These are phyloP conservation scores for Nannobrachium achirus DNA, from an alignment of 2,113 vertebrate species.

Conservation along the genomic window DNA sequence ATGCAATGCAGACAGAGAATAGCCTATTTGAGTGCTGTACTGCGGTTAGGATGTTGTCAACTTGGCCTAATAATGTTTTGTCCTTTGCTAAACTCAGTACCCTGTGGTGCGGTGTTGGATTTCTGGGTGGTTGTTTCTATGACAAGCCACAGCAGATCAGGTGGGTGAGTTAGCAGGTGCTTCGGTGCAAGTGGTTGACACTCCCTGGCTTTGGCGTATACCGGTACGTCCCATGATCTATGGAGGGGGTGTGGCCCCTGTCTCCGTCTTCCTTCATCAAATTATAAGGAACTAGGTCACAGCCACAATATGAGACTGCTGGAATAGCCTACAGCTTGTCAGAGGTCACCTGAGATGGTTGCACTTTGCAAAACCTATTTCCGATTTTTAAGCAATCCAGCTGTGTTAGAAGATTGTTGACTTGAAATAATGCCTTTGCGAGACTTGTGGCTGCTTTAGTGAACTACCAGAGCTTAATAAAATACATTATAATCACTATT, in stretches of 20 bases:
- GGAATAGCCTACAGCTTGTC: slow-evolving; percentile 10
- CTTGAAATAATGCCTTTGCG: not conserved
- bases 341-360: slow-evolving; percentile 12
- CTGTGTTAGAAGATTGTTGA: not conserved
- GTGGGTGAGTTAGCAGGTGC: slow-evolving; percentile 55
- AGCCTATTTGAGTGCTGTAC: slow-evolving; percentile 15
- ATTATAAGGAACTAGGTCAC: slow-evolving; percentile 68
- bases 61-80: slow-evolving; percentile 41
- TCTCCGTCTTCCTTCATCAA: slow-evolving; percentile 34
- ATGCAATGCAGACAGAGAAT: too few relatives aligned
- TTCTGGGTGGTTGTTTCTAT: slow-evolving; percentile 59
- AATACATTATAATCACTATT: not conserved
- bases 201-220: slow-evolving; percentile 57
- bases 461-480: not conserved
- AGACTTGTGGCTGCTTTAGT: not conserved
- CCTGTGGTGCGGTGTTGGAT: slow-evolving; percentile 59
- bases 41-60: slow-evolving; percentile 51
- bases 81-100: slow-evolving; percentile 39
- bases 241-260: slow-evolving; percentile 48
- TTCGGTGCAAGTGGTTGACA: slow-evolving; percentile 52
- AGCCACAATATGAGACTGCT: slow-evolving; percentile 3
- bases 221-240: slow-evolving; percentile 70
- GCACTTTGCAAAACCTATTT: not conserved
- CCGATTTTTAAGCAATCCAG: not conserved
- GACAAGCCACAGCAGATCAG: slow-evolving; percentile 57